Base-by-base conservation (phyloP, 2,113 vertebrate species). In the Tachuris rubrigastra region DNA sequence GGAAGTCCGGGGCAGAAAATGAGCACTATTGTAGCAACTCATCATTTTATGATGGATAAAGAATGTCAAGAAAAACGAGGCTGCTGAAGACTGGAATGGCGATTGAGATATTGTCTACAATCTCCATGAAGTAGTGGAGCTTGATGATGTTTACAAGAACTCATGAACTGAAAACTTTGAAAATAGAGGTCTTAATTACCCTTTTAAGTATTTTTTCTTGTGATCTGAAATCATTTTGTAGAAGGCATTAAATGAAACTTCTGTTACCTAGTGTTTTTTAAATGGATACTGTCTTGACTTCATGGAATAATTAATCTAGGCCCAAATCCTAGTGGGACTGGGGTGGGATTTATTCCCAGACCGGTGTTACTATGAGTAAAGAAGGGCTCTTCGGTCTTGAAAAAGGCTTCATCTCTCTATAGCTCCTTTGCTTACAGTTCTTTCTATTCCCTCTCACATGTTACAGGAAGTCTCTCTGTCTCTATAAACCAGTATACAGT, bases 161-260 rank as follows among this genome's bases (percentile, higher is more conserved):
- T 86, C 37, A 16, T 41, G 72, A 94, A 31, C 49, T 56, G 58
- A 73, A 65, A 88, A 52, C 37, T 84, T 81, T 5, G 14, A 35
- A 76, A 89, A 66, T 41, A 72, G 27, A 28, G 7, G 6, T 58
- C 56, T 91, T 84, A 53, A 42, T 90, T 89, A 69, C 5, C 14
- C 33, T 39, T 84, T 84, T 96, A 90, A 96, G 91, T 96, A 89
- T 59, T 77, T 81, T 82, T 84, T 80, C n/a, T 69, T 69, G 41
- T 90, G 13, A 53, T 77, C 35, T 94, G 66, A 71, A 69, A 91
- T 74, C 20, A 14, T 92, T 75, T 85, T 30, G 8, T 50, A 72
- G 69, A 58, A 85, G 22, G 6, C 25, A 56, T 79, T 83, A 73
- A 73, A 56, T 69, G 9, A 46, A 79, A 37, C 10, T 78, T 93